Base-by-base conservation (phyloP, 2,797 vertebrate species). In the Clarias pachynema region DNA sequence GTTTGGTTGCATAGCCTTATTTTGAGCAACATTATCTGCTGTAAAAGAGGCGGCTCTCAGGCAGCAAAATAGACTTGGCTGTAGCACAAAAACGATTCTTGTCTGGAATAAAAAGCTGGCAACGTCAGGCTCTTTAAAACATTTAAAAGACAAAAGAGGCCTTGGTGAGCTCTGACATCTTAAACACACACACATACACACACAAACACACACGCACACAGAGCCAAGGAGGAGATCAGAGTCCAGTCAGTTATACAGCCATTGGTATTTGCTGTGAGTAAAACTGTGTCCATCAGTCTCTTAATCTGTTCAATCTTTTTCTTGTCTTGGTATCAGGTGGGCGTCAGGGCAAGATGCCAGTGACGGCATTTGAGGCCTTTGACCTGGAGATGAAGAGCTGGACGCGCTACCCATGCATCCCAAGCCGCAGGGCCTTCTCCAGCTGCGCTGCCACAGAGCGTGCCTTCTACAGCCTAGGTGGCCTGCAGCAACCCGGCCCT, bases 401-500 rank as follows among this genome's bases (percentile, higher is more conserved):
- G 98, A 97, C 95, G 0, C 96, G 97, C 5, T 97, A 95, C 89
- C 95, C 98, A 44, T 96, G 97, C 7, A 96, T 99, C 91, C 98
- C 98, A 3, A 99, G 97, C 91, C 96, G 98, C 85, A 96, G 98
- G 86, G 98, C 97, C 59, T 99, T 99, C 24, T 97, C 97, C 0
- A 96, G 96, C 91, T 98, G 97, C 0, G 95, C 97, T 74, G 91
- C 96, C 89, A 96, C 93, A 0, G 97, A 97, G 0, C 93, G 94
- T 0, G 89, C 94, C 62, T 91, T 99, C 91, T 99, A 97, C 94
- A 99, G 98, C 93, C 92, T 99, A 59, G 98, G 98, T 0, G 98
- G 98, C 2, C 94, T 99, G 81, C 98, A 99, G 94, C 98, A 99
- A 88, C 98, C 98, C 0, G 98, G 98, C 6, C 98, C 98, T 0